Evolutionary conservation across 2,888 invertebrate genomes (phyloP).

Genomic region (Spilarctia lutea): DNA sequence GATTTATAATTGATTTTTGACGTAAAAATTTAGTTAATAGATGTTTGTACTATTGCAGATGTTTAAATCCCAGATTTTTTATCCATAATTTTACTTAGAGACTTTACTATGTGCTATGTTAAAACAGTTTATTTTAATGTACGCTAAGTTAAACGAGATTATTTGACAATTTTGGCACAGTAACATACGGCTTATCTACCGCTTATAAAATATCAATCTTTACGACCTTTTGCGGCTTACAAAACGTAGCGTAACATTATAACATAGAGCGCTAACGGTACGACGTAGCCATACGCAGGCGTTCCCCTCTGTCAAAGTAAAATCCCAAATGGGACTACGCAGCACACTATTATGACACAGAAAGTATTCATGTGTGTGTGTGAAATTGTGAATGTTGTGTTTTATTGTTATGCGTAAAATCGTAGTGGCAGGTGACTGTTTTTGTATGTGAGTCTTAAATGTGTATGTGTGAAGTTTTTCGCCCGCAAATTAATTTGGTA

Average conservation of each 20-base stretch:
- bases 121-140: not conserved
- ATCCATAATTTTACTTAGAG: not conserved
- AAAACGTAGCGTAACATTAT: slow-evolving; percentile 4
- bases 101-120: not conserved
- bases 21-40: not conserved
- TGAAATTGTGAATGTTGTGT: no score
- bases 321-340: no score
- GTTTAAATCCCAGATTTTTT: not conserved
- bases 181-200: not conserved
- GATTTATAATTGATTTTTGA: not conserved
- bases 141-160: not conserved
- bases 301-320: no score
- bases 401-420: not conserved
- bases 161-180: not conserved
- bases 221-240: not conserved
- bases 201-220: not conserved
- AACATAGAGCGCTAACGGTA: no score
- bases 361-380: no score
- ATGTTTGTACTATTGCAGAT: not conserved
- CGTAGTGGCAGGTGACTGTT: no score
- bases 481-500: no score
- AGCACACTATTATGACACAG: no score
- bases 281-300: no score
- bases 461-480: no score
- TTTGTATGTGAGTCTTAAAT: no score